These are phyloP conservation scores for Gibbula magus DNA, from an alignment of 2,888 invertebrate genomes.

Conservation along the genomic window DNA sequence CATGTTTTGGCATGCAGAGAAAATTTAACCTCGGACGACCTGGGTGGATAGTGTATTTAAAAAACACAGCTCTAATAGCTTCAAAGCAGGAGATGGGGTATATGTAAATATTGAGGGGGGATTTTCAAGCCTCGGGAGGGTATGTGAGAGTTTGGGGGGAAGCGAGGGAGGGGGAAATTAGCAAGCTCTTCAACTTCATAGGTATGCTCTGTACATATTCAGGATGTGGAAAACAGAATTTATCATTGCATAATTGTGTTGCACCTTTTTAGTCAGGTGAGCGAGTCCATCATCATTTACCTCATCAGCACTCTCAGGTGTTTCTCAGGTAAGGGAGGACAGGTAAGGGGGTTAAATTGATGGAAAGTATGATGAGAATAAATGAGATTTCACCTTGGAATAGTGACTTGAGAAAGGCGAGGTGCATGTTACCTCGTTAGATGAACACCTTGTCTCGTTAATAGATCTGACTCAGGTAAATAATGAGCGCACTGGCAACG, in stretches of 20 bases:
- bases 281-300: neutral
- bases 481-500: no score
- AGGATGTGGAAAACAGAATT: neutral
- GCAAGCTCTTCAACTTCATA: neutral
- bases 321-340: neutral
- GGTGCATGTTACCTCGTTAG: neutral
- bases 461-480: no score
- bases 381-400: neutral
- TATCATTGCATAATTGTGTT: conserved; percentile 10
- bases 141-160: no score
- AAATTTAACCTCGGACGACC: neutral
- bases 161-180: neutral
- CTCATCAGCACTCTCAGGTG: neutral
- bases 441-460: no score
- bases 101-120: neutral
- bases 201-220: neutral
- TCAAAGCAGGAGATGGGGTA: neutral
- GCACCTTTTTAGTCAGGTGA: neutral
- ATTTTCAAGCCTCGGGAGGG: neutral
- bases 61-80: neutral
- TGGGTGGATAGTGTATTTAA: neutral
- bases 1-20: neutral
- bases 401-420: neutral
- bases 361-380: neutral
- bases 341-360: neutral